These are phyloP conservation scores for Pipistrellus nathusii DNA, from an alignment of 2,797 vertebrate genomes.

Conservation along the genomic window DNA sequence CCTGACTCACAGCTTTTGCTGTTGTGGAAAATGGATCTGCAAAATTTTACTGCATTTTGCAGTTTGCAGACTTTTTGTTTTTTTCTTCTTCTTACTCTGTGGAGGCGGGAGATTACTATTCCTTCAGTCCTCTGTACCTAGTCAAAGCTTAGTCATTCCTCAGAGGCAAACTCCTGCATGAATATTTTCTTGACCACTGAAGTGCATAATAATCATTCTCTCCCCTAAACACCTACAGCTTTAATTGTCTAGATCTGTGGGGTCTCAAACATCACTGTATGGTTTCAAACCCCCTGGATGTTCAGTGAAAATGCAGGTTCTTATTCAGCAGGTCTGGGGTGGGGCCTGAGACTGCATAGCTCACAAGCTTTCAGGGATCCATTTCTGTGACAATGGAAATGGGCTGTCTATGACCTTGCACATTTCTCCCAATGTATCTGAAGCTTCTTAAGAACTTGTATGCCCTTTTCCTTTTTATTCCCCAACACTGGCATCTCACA, in stretches of 20 bases:
- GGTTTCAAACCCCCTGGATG: neutral
- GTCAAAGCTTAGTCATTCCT: conserved; percentile 53
- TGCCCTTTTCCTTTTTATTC: neutral
- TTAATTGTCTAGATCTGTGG: neutral
- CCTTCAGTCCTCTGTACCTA: conserved; percentile 21
- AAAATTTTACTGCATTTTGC: conserved; percentile 55
- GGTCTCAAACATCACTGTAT: neutral
- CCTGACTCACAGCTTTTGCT: conserved; percentile 71
- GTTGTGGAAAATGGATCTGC: conserved; percentile 66
- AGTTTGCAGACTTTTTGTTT: conserved; percentile 33
- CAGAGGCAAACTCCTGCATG: conserved; percentile 52
- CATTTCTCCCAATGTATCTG: neutral
- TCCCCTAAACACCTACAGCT: neutral
- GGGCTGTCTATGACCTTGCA: neutral
- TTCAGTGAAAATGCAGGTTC: conserved; percentile 17
- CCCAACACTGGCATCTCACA: neutral
- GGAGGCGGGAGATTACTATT: conserved; percentile 46
- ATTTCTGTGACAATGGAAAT: neutral
- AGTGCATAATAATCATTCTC: neutral
- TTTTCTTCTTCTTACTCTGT: neutral
- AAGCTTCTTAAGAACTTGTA: neutral
- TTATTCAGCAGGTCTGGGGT: neutral
- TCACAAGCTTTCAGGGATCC: neutral
- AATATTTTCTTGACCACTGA: neutral
- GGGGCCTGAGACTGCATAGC: neutral